Evolutionary conservation across 2,797 vertebrate genomes (phyloP).

Genomic region (Caiman crocodilus): DNA sequence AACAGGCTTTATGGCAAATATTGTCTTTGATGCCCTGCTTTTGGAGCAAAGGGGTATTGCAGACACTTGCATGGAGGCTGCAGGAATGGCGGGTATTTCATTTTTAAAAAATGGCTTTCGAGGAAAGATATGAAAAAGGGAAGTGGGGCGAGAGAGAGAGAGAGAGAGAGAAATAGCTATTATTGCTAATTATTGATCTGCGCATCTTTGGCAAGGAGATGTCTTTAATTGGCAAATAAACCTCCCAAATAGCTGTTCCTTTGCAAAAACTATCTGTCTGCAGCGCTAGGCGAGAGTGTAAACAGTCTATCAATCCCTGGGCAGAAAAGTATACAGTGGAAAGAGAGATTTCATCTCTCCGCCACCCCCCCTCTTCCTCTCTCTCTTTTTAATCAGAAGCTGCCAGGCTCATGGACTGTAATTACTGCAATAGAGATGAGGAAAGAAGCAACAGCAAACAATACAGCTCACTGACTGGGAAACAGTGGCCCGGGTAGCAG

Average conservation of each 20-base stretch:
- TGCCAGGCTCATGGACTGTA: neutral
- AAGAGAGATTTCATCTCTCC: neutral
- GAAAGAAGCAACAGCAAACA: constrained; percentile 27
- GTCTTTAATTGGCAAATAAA: neutral
- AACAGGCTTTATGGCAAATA: neutral
- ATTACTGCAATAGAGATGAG: neutral
- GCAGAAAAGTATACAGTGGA: neutral
- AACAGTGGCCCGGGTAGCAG: neutral
- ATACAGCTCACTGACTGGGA: neutral
- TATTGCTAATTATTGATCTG: neutral
- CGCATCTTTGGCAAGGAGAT: neutral
- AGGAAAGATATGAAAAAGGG: neutral
- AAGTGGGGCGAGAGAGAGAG: no score
- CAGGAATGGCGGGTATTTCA: neutral
- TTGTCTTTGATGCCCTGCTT: neutral
- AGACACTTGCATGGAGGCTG: neutral
- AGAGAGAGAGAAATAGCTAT: neutral
- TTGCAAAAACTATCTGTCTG: neutral
- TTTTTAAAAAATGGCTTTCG: neutral
- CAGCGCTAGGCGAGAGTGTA: neutral
- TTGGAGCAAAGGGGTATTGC: neutral
- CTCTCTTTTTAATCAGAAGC: neutral
- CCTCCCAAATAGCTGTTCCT: neutral
- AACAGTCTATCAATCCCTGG: neutral
- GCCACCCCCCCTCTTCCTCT: no score